phyloP scores from a whole-genome alignment of 1,140 invertebrate species.

The Hyposmocoma kahamanoa region DNA sequence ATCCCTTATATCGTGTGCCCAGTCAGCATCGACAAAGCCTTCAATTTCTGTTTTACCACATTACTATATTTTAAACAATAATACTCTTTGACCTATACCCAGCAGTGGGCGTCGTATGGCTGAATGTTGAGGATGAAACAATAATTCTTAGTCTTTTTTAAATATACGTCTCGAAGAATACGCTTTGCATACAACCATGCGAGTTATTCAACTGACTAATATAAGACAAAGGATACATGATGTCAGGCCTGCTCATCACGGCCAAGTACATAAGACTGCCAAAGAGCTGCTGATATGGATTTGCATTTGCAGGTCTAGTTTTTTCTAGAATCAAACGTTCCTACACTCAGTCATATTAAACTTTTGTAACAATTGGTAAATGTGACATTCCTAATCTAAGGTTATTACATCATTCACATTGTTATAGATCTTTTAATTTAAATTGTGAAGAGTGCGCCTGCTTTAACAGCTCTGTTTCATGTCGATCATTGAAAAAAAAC shows the following conservation, averaged over 20 bases:
- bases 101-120: too few species aligned
- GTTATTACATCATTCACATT: constrained; percentile 17
- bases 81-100: too few species aligned
- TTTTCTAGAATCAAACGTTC: constrained; percentile 21
- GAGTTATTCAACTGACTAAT: too few species aligned
- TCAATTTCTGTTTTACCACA: constrained; percentile 11
- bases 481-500: constrained; percentile 22
- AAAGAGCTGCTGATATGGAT: constrained; percentile 26
- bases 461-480: constrained; percentile 17
- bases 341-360: constrained; percentile 30
- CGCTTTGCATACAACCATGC: constrained; percentile 40
- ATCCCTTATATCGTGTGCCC: constrained; percentile 32
- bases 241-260: too few species aligned
- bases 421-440: constrained; percentile 27
- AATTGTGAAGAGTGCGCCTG: constrained; percentile 16
- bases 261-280: too few species aligned
- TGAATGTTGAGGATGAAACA: too few species aligned
- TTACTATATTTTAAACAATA: constrained; percentile 19
- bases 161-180: constrained; percentile 52
- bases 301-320: constrained; percentile 12
- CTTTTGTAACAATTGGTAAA: constrained; percentile 26
- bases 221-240: too few species aligned
- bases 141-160: constrained; percentile 23
- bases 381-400: constrained; percentile 22
- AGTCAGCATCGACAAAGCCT: constrained; percentile 38